These are phyloP conservation scores for Pecten maximus DNA, from an alignment of 2,888 invertebrate species.

Conservation along the genomic window DNA sequence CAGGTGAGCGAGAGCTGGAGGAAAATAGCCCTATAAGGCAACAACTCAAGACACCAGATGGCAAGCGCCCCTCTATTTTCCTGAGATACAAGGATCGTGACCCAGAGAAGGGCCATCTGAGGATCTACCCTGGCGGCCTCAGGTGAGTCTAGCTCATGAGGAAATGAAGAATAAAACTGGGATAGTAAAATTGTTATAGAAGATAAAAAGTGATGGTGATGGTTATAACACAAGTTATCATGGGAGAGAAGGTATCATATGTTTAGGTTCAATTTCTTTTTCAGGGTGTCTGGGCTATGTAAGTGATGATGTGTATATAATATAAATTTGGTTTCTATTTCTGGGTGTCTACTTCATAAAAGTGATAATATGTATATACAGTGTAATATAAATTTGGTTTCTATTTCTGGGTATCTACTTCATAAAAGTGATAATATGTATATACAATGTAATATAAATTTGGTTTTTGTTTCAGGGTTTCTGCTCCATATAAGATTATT, in stretches of 20 bases:
- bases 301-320: conserved; percentile 88
- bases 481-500: conserved; percentile 83
- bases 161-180: too few relatives aligned
- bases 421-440: conserved; percentile 85
- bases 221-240: too few relatives aligned
- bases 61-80: conserved; percentile 97
- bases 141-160: conserved; percentile 85
- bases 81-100: conserved; percentile 95
- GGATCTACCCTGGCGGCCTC: conserved; percentile 95
- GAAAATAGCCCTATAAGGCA: conserved; percentile 93
- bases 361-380: conserved; percentile 90
- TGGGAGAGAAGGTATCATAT: too few relatives aligned
- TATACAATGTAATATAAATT: conserved; percentile 88
- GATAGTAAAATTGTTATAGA: too few relatives aligned
- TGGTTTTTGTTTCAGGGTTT: conserved; percentile 59
- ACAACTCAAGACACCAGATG: conserved; percentile 87
- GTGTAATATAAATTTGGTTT: too few relatives aligned
- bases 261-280: too few relatives aligned
- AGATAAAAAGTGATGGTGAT: too few relatives aligned
- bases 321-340: too few relatives aligned
- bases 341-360: conserved; percentile 70
- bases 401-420: conserved; percentile 62
- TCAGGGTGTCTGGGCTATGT: conserved; percentile 67
- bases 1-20: conserved; percentile 89
- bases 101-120: conserved; percentile 92